Base-by-base conservation (phyloP, 2,888 invertebrate species). In the Lochmaea capreae region DNA sequence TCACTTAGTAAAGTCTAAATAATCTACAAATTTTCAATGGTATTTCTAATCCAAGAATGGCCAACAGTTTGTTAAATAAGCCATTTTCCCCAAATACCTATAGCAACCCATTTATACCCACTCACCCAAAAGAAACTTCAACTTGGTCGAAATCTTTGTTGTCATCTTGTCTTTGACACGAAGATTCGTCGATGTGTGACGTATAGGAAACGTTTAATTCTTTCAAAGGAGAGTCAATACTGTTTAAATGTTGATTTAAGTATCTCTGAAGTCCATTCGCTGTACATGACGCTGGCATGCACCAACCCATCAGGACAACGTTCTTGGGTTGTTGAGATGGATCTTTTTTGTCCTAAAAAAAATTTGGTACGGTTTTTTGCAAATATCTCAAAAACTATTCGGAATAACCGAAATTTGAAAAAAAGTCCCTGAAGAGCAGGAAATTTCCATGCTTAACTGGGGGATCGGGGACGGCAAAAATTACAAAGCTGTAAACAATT, bases 191-290 rank as follows among this genome's bases (percentile, higher is more conserved):
- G 8, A 83, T 72, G 10, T 74, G 22, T 3, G 82, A 72, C n/a
- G 71, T 49, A 67, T 80, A 83, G 14, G 79, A 77, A 10, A 83
- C 80, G 73, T 83, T 83, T 12, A 79, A 54, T 65, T 76, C 67
- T 83, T 79, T 76, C 22, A 86, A 77, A 3, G 87, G 88, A 71
- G 83, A 82, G 72, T 82, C 82, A 1, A 79, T 75, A 2, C 74
- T 72, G 33, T 77, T 58, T 16, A 83, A 61, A 65, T 83, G 81
- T 16, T 73, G 68, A 33, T 82, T 81, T 10, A 84, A 72, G 52
- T 80, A 74, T 16, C 72, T 76, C 73, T 83, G 76, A 8, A 83
- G 74, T 70, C 83, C 82, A 52, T 65, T 49, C 33, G 81, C 77
- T 26, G 81, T 78, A 71, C 84, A 84, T 5, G 84, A 81, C 2